phyloP scores from a whole-genome alignment of 2,888 invertebrate species.

The Mylabris sibirica region DNA sequence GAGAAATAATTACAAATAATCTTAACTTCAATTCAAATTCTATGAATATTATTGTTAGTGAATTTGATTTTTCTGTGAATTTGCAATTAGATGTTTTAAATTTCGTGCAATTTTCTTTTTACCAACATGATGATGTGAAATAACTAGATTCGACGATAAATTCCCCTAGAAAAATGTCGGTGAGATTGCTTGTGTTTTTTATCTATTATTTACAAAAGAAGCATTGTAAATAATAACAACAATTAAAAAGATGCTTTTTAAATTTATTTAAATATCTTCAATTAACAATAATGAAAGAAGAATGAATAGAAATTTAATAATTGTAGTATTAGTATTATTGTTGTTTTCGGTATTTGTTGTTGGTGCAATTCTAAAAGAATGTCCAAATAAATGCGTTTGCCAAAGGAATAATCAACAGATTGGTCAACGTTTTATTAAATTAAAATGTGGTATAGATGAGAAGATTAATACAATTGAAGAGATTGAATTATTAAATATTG shows the following conservation, averaged over 20 bases:
- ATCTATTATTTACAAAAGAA: neutral
- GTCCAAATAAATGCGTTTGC: constrained; percentile 64
- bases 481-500: constrained; percentile 69
- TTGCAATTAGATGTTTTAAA: no score
- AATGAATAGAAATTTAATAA: constrained; percentile 4
- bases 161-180: constrained; percentile 2
- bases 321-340: neutral
- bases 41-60: no score
- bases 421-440: constrained; percentile 67
- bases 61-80: no score
- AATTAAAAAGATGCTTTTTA: neutral
- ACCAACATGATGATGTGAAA: neutral
- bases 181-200: neutral
- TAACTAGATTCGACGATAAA: neutral
- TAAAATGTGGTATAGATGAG: constrained; percentile 70
- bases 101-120: neutral
- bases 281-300: neutral
- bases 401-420: constrained; percentile 63
- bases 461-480: constrained; percentile 69
- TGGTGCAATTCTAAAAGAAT: constrained; percentile 21
- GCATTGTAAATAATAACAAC: neutral
- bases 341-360: constrained; percentile 4
- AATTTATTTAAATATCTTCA: neutral
- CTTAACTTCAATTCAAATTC: no score
- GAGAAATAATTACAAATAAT: no score